These are phyloP conservation scores for Agrypnia vestita DNA, from an alignment of 1,140 invertebrate genomes.

Conservation along the genomic window DNA sequence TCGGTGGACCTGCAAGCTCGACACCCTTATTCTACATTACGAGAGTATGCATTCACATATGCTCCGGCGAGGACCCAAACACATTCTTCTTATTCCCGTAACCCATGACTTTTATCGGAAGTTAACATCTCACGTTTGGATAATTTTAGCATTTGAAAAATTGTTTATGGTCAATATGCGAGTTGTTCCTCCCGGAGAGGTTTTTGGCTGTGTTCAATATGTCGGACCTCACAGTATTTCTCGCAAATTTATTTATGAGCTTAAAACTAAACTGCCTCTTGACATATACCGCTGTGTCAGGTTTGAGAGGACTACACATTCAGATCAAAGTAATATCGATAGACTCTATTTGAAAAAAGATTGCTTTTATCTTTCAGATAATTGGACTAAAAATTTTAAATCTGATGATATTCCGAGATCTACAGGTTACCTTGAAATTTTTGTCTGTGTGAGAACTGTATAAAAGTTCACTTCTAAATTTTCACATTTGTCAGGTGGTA, in stretches of 20 bases:
- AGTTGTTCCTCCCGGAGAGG: slow-evolving; percentile 41
- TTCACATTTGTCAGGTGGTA: too few species aligned
- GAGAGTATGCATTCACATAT: slow-evolving; percentile 36
- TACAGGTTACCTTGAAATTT: slow-evolving; percentile 39
- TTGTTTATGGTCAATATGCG: slow-evolving; percentile 40
- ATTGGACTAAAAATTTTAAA: slow-evolving; percentile 48
- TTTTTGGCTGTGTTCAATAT: slow-evolving; percentile 50
- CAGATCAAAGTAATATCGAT: slow-evolving; percentile 47
- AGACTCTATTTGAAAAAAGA: slow-evolving; percentile 43
- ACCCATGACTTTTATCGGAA: slow-evolving; percentile 47
- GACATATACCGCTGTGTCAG: slow-evolving; percentile 36
- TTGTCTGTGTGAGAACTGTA: slow-evolving; percentile 26
- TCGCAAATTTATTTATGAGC: slow-evolving; percentile 48
- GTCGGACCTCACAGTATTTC: slow-evolving; percentile 43
- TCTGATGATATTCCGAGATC: slow-evolving; percentile 40
- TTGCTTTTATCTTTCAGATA: slow-evolving; percentile 43
- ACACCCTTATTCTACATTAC: slow-evolving; percentile 29
- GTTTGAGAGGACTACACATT: slow-evolving; percentile 50
- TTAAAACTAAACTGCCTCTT: slow-evolving; percentile 39
- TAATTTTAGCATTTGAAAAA: slow-evolving; percentile 41
- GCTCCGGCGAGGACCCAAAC: slow-evolving; percentile 39
- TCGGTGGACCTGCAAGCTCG: slow-evolving; percentile 44
- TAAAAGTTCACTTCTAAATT: neutral
- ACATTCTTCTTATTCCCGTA: slow-evolving; percentile 24
- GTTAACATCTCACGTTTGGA: slow-evolving; percentile 37